Base-by-base conservation (phyloP, 2,888 invertebrate species). In the Plebejus anna region DNA sequence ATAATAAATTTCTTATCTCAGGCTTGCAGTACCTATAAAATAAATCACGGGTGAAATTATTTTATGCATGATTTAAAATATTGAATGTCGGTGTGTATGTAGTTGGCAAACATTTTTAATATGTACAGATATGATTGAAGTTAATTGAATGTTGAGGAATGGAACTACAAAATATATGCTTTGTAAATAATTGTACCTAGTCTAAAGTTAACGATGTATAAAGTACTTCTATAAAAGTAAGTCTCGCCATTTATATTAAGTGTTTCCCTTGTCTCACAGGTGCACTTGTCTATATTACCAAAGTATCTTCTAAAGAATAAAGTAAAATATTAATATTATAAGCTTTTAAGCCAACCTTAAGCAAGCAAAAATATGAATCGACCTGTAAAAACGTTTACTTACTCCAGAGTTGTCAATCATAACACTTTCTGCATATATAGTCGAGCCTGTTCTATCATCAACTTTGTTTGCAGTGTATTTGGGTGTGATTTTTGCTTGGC, bases 21-120 rank as follows among this genome's bases (percentile, higher is more conserved):
- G 1, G 28, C 55, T 57, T 22, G 71, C 72, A 71, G 28, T 42
- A 28, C 16, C 61, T 66, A 80, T 86, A 86, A 89, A 88, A 70
- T 79, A 83, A 83, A 79, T 82, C 81, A 80, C 81, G 83, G 78
- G 81, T 84, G 81, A 86, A 89, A 85, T 81, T 86, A 87, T 88
- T 88, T 87, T 83, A 87, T 81, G 87, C 86, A 80, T 86, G 84
- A 85, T 81, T 78, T 80, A 79, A 73, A 79, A 81, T 81, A 80
- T 81, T 76, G 13, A 36, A 32, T 66, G 13, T 61, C 13, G 5
- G 66, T 16, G 32, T 66, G 32, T 66, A 32, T 28, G 28, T 28
- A 61, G 22, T 61, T 1, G 13, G 13, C 11, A 55, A 16, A 55
- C 11, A 55, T 16, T 16, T 16, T 55, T 55, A 55, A 55, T 16